Base-by-base conservation (phyloP, 2,888 invertebrate genomes). In the Itoplectis maculator region DNA sequence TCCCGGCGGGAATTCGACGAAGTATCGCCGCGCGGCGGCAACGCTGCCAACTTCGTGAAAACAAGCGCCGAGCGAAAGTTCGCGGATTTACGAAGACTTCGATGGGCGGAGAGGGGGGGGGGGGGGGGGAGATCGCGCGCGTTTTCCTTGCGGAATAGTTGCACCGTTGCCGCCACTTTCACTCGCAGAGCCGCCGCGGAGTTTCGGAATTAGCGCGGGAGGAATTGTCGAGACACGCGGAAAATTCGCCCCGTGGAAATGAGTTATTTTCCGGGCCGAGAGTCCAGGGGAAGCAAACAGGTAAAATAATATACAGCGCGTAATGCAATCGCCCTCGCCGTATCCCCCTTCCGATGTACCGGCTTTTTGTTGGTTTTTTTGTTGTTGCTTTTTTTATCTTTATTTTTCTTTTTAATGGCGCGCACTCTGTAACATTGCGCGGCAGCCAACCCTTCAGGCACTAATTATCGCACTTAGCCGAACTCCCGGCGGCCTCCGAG, bases 381-480 rank as follows among this genome's bases (percentile, higher is more conserved):
- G 49, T 61, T 51, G 29, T 47, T 66, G 15, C 7, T 70, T 37
- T 49, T n/a, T 42, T n/a, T 59, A 23, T 45, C 15, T 40, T 7
- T 23, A 37, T 37, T 61, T 75, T 79, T 76, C 51, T 72, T 49
- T 40, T 51, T 23, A 8, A 45, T 29, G 79, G 72, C 79, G 78
- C 82, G 78, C 82, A 84, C 72, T 79, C 75, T 69, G 84, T 79
- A 72, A 72, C 75, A 77, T 69, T 47, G 65, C 81, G 65, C 37
- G 49, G 69, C 45, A 47, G 49, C 84, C 81, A 86, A n/a, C 84
- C 85, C 83, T 86, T 84, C 83, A 82, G 86, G 84, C 87, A 88
- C 90, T 91, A 91, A 91, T 91, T 91, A 91, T 91, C 89, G 87
- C 89, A 88, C 91, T 90, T 88, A 88, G 85, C 84, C 73, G 81